These are phyloP conservation scores for Chitala chitala DNA, from an alignment of 2,113 vertebrate species.

Conservation along the genomic window DNA sequence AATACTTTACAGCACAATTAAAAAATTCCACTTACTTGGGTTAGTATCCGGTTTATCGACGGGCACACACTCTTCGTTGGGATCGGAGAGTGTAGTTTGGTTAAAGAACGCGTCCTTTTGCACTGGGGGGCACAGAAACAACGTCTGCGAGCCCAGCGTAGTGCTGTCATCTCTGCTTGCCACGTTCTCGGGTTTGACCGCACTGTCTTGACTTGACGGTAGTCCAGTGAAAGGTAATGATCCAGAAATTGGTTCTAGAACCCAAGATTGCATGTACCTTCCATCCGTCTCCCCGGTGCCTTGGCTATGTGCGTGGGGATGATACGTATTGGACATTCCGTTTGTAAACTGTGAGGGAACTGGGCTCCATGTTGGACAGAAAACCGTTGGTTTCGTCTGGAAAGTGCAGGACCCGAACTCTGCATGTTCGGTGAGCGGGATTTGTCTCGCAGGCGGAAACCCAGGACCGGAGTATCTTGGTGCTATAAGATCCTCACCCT, in stretches of 20 bases:
- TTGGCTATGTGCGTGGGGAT: slow-evolving; percentile 82
- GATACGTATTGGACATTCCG: slow-evolving; percentile 74
- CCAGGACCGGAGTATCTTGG: slow-evolving; percentile 73
- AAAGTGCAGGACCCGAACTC: slow-evolving; percentile 85
- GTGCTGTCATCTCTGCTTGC: slow-evolving; percentile 70
- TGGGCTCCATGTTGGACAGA: slow-evolving; percentile 83
- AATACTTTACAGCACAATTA: slow-evolving; percentile 1
- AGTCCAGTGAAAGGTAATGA: slow-evolving; percentile 85
- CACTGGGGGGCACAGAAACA: slow-evolving; percentile 83
- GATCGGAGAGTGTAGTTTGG: slow-evolving; percentile 71
- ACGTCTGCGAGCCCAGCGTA: slow-evolving; percentile 79
- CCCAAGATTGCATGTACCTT: slow-evolving; percentile 90
- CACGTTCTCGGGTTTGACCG: slow-evolving; percentile 86
- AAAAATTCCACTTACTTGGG: slow-evolving; percentile 80
- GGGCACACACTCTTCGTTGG: slow-evolving; percentile 69
- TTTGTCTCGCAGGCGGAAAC: slow-evolving; percentile 68
- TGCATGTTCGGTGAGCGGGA: slow-evolving; percentile 72
- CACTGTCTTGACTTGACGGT: slow-evolving; percentile 80
- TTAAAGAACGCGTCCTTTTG: slow-evolving; percentile 77
- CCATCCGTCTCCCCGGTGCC: slow-evolving; percentile 77
- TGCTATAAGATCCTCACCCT: slow-evolving; percentile 78
- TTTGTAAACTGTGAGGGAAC: slow-evolving; percentile 76
- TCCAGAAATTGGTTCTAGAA: slow-evolving; percentile 83
- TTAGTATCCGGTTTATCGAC: slow-evolving; percentile 78
- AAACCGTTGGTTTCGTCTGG: slow-evolving; percentile 81